Base-by-base conservation (phyloP, 1,140 invertebrate species). In the Archivesica marissinica region DNA sequence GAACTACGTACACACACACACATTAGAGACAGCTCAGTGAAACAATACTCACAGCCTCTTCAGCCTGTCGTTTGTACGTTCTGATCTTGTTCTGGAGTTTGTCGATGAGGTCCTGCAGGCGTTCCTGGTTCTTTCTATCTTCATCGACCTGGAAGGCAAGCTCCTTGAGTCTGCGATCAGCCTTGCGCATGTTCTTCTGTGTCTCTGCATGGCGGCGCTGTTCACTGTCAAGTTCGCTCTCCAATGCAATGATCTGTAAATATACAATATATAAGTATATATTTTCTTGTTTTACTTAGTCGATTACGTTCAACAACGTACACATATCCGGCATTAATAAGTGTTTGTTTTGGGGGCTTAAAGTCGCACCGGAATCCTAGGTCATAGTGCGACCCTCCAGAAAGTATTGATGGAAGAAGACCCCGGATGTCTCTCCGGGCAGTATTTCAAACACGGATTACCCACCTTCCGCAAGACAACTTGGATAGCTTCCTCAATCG, bases 11-110 rank as follows among this genome's bases (percentile, higher is more conserved):
- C 7, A 47, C 7, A 47, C 44, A 47, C 7, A 11, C 7, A 47
- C 44, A 11, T 9, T 47, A 47, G 20, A 47, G 44, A 47, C 20
- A 47, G 7, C 20, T 15, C 11, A 66, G 20, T n/a, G n/a, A n/a
- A n/a, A n/a, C n/a, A n/a, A n/a, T 56, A 92, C 95, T 94, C 93
- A 96, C 95, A 85, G 98, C 98, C 94, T 99, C 98, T 93, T 99
- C 98, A 92, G 99, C 98, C 96, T 99, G 98, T 95, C 98, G 97
- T 96, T 99, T 99, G 96, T 99, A 99, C 87, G 97, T 98, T 96
- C 99, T 99, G 95, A 99, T 98, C 96, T 99, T 99, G 95, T 98
- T 97, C 95, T 99, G 98, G 78, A 99, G 96, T 96, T 99, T 99
- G 95, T 99, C 98, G 90, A 99, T 98, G 87, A 99, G 96, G 95